Base-by-base conservation (phyloP, 2,797 vertebrate genomes). In the Arctocebus calabarensis region DNA sequence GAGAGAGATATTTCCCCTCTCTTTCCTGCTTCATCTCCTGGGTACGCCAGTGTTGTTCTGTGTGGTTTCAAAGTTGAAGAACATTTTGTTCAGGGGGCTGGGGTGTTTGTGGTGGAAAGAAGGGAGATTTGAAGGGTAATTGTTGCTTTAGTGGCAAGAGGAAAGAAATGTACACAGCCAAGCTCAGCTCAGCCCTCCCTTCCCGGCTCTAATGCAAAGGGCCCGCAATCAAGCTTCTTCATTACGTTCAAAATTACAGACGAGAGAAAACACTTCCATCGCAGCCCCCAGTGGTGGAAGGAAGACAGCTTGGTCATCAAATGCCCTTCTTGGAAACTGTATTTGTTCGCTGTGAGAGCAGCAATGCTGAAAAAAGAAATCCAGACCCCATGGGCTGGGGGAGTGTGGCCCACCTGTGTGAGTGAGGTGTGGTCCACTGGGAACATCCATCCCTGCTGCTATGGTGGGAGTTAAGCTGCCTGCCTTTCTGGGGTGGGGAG, bases 1-100 rank as follows among this genome's bases (percentile, higher is more conserved):
- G 22, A 6, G 22, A 7, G 40, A 34, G 5, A 52, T 9, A n/a
- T 25, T 22, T 5, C 1, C 1, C 6, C 16, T n/a, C 19, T 22
- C 32, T 3, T 55, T 68, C 48, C 20, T 40, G 7, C n/a, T 66
- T 27, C 4, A 2, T 59, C 48, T 83, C 34, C 25, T 77, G 48
- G n/a, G 2, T 55, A 74, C 8, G 13, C 66, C 11, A 22, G 19
- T 4, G 2, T 13, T 87, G 32, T 40, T 14, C 66, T 5, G 0
- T 0, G 29, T 37, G 40, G 6, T 37, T 62, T 86, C 64, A 43
- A 86, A 57, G 62, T 64, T 34, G 19, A 62, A 45, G 66, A 68
- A 25, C 5, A 1, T 85, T 94, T 84, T 59, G 20, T 64, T 73
- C 17, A 84, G 86, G 75, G 40, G 74, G 19, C 40, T 82, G 79